Evolutionary conservation across 2,888 invertebrate species (phyloP).

Genomic region (Athalia cordata): DNA sequence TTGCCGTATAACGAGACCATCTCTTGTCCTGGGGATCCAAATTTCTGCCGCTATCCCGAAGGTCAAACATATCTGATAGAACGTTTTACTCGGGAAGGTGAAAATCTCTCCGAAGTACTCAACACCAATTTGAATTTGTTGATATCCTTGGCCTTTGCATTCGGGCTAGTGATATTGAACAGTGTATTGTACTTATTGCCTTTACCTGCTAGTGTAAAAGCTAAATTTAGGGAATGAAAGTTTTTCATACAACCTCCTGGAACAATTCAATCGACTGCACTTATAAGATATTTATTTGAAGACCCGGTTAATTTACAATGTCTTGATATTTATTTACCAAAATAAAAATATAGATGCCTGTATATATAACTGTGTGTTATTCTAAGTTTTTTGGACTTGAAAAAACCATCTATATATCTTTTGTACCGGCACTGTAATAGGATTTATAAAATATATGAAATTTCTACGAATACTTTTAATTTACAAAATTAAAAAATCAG

Average conservation of each 20-base stretch:
- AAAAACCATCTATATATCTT: too few relatives aligned
- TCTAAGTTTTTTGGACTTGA: too few relatives aligned
- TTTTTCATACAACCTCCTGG: conserved; percentile 47
- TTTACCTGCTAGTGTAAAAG: conserved; percentile 87
- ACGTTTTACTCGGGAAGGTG: conserved; percentile 79
- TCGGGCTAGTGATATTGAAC: conserved; percentile 88
- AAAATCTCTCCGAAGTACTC: conserved; percentile 77
- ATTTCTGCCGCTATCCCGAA: conserved; percentile 81
- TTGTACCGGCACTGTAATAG: too few relatives aligned
- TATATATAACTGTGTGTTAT: too few relatives aligned
- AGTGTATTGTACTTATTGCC: conserved; percentile 90
- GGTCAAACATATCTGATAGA: conserved; percentile 84
- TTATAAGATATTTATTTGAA: conserved; percentile 11
- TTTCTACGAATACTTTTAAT: too few relatives aligned
- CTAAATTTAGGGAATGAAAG: conserved; percentile 87
- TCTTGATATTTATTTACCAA: not conserved
- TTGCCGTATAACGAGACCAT: conserved; percentile 75
- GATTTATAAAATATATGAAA: too few relatives aligned
- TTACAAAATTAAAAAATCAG: too few relatives aligned
- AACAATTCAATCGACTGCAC: conserved; percentile 2
- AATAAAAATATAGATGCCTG: too few relatives aligned
- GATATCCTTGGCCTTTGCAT: conserved; percentile 87
- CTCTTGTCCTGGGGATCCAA: conserved; percentile 71
- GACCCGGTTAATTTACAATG: conserved; percentile 19
- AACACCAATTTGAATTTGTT: conserved; percentile 87